Conservation (phyloP, 2,797 vertebrate species). For the Halcyon smyrnensis region DNA sequence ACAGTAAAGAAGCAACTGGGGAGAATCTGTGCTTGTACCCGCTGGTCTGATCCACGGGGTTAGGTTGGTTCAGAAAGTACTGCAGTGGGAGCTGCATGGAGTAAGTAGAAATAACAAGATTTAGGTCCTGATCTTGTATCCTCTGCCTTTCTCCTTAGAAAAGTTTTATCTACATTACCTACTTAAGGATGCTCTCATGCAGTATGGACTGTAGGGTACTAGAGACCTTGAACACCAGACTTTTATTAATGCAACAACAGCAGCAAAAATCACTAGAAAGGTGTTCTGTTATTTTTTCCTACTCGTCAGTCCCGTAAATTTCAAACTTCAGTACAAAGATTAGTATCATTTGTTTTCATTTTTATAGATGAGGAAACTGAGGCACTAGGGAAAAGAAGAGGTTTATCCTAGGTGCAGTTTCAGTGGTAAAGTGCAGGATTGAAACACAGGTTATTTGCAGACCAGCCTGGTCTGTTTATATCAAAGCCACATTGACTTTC, state of each 20-base stretch:
- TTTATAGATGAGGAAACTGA: background rate
- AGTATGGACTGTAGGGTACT: rapidly evolving
- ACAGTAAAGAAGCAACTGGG: background rate
- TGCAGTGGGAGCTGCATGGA: rapidly evolving
- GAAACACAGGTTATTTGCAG: background rate
- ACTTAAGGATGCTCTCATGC: rapidly evolving
- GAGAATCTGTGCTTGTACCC: rapidly evolving
- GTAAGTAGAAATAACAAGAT: background rate
- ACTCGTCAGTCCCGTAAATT: background rate
- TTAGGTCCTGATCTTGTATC: background rate
- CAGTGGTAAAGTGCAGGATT: background rate
- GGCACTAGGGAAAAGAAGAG: too few relatives aligned
- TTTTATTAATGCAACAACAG: background rate
- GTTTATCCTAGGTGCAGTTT: background rate
- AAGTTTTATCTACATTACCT: background rate
- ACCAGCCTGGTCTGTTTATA: background rate
- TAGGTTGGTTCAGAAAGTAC: background rate
- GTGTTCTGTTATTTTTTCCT: background rate
- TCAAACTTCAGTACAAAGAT: background rate
- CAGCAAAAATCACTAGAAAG: background rate
- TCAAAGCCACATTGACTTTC: rapidly evolving
- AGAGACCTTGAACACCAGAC: rapidly evolving
- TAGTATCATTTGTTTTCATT: background rate
- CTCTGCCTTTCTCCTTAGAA: background rate
- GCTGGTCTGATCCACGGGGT: rapidly evolving